Evolutionary conservation across 2,888 invertebrate genomes (phyloP), one percentile per base, ranked within the genome.

Genomic region (Plagodis pulveraria): DNA sequence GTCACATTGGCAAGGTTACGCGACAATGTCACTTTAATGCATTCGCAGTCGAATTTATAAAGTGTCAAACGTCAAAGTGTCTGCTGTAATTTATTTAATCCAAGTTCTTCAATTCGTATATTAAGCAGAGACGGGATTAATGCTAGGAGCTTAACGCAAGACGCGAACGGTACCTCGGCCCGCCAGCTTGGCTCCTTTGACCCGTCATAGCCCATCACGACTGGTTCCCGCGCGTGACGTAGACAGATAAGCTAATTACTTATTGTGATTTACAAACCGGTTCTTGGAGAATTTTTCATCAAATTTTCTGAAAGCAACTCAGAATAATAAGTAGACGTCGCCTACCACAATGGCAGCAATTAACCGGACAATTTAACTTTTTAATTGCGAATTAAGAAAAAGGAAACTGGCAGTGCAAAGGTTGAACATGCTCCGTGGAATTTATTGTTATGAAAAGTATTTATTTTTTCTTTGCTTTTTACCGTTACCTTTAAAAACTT

Each of bases 351-450:
- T 87, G 81, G 81, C 79, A 76, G 85, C 84, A 86, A 89, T 90
- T 91, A 87, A 88, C 86, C 84, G 86, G 86, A 89, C 86, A 87
- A 90, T 90, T 91, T 89, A 89, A 88, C 89, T 87, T 89, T 89
- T 88, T 86, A 88, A 89, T 91, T 89, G 84, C 83, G 84, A 86
- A 85, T 89, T 86, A 87, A 56, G 51, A 48, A 56, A 59, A 61
- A 61, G 45, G 87, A 85, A 85, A 84, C 79, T 80, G 77, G 76
- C 79, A 84, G 83, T 82, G 80, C 83, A 83, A 86, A 88, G 87
- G 86, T 87, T 83, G 82, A 79, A 80, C 82, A 80, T 76, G 77
- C 76, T 71, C 77, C 70, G 72, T 71, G 76, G 77, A 82, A 82
- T 83, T 83, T 84, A 86, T 84, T 81, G 60, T 72, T 50, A 62